Conservation (phyloP, 64 coral and sea anemone genomes). For the Dendrophyllia cribrosa region DNA sequence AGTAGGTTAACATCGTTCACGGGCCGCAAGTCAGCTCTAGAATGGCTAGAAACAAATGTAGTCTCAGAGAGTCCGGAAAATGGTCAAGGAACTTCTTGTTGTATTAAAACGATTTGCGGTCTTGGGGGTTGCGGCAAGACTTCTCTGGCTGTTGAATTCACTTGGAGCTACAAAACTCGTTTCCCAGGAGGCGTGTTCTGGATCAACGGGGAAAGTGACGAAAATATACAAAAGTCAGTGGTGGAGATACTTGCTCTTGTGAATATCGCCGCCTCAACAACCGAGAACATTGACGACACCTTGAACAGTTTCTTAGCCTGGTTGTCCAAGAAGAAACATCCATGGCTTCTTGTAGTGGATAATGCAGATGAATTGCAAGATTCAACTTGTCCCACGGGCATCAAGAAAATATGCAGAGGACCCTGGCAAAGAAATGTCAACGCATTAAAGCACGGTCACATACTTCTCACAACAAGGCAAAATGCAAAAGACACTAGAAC, state of each 20-base stretch:
- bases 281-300: too few relatives aligned
- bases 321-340: too few relatives aligned
- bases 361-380: slow-evolving; percentile 55
- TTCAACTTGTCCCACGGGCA: neutral
- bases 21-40: neutral
- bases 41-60: slow-evolving; percentile 4
- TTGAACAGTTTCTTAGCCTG: too few relatives aligned
- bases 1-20: neutral
- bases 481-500: slow-evolving; percentile 13
- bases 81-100: neutral
- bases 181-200: too few relatives aligned
- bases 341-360: neutral
- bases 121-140: slow-evolving; percentile 12
- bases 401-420: slow-evolving; percentile 27
- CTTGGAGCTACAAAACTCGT: too few relatives aligned
- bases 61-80: too few relatives aligned
- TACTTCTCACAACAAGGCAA: slow-evolving; percentile 38
- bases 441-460: slow-evolving; percentile 6
- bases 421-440: slow-evolving; percentile 6
- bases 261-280: too few relatives aligned
- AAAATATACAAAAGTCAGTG: neutral
- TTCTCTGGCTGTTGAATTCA: neutral
- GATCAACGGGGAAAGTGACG: slow-evolving; percentile 6
- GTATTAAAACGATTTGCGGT: neutral
- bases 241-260: neutral